A percentile compares a stretch with the other conserved stretches of the same genome.
These are phyloP conservation scores for Stigmatopora nigra DNA, from an alignment of 2,113 vertebrate genomes.

Conservation along the genomic window DNA sequence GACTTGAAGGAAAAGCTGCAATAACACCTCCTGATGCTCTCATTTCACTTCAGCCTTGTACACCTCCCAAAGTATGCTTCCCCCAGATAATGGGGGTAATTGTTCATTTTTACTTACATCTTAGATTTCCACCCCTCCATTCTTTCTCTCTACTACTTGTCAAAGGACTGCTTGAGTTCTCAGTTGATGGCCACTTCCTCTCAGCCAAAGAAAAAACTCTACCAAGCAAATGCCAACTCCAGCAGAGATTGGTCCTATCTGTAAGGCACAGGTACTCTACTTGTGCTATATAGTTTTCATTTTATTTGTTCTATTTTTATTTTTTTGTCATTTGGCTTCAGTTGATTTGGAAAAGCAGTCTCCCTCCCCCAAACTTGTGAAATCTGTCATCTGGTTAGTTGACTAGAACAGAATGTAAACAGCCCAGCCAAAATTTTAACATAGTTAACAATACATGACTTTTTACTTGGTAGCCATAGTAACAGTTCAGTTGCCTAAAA, in stretches of 20 bases:
- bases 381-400: slow-evolving; percentile 1
- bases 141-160: neutral
- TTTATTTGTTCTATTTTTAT: neutral
- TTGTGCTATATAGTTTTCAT: neutral
- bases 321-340: neutral
- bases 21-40: neutral
- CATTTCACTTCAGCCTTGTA: neutral
- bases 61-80: neutral
- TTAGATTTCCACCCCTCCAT: neutral
- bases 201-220: too few species aligned
- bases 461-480: slow-evolving; percentile 24
- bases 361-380: slow-evolving; percentile 5
- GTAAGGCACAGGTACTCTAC: neutral
- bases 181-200: too few species aligned
- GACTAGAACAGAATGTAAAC: slow-evolving; percentile 15
- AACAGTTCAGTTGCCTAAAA: slow-evolving; percentile 26
- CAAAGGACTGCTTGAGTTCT: too few species aligned
- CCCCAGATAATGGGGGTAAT: neutral
- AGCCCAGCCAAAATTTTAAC: slow-evolving; percentile 15
- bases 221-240: too few species aligned
- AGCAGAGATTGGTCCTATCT: neutral
- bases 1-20: neutral
- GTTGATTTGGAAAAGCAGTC: neutral
- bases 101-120: neutral
- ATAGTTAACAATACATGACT: slow-evolving; percentile 24